Base-by-base conservation (phyloP, 2,888 invertebrate species). In the Ormyrus pomaceus region DNA sequence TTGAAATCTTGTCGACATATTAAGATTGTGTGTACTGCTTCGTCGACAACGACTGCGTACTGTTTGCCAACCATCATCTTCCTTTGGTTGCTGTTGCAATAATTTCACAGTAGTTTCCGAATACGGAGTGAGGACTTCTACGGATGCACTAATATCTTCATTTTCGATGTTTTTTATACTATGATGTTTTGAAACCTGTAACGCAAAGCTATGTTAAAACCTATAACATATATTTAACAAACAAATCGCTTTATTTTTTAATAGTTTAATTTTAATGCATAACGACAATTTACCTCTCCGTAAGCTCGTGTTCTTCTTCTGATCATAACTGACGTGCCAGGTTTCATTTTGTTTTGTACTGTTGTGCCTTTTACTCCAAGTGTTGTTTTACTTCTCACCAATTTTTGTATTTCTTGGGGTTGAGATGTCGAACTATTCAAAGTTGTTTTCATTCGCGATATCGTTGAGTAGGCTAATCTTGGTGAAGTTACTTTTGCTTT, bases 31-130 rank as follows among this genome's bases (percentile, higher is more conserved):
- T 13, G 94, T 93, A 87, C 94, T 94, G 0, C 93, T 93, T 69
- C 94, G 92, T 48, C 96, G 92, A 1, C 92, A 93, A 58, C 95
- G 93, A 66, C 95, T 95, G 86, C 96, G 95, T 0, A 98, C 98
- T 0, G 96, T 98, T 83, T 97, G 93, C 98, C 98, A 98, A 0
- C 98, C 98, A 84, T 96, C 96, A 69, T 89, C 87, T 77, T 88
- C 86, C 87, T 83, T 85, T 84, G 89, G 78, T 9, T 65, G 76
- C 13, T 65, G 75, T 0, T 8, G 66, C 34, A 13, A 9, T 9
- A n/a, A 13, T 9, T 65, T 62, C 9, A 88, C 79, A 86, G 58
- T 77, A 90, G 87, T 51, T 83, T 87, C 66, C 81, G 85, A 80
- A 10, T 75, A 8, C 0, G 65, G 64, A 0, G 78, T 78, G 4